Evolutionary conservation across 2,113 vertebrate species (phyloP).

Genomic region (Silurus glanis): DNA sequence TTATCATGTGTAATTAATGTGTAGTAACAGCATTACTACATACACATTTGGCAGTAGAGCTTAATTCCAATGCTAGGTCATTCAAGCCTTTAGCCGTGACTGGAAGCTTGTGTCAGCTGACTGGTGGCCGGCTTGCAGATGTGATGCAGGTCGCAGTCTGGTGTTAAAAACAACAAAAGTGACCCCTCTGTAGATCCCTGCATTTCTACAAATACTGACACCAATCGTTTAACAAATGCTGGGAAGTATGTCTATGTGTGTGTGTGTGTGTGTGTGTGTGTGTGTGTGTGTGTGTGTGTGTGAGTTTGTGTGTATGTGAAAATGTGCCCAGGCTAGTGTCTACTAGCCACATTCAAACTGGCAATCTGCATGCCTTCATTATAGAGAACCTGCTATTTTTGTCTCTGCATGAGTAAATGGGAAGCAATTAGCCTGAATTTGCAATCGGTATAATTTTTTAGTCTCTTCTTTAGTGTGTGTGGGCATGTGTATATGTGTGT

Average conservation of each 20-base stretch:
- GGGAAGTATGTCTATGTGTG: constrained; percentile 50
- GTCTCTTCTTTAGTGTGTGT: constrained; percentile 63
- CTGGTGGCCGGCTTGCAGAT: constrained; percentile 63
- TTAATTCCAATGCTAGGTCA: constrained; percentile 39
- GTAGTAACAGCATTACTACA: constrained; percentile 7
- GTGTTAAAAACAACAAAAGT: constrained; percentile 77
- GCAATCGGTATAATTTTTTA: constrained; percentile 73
- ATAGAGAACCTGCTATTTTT: constrained; percentile 76
- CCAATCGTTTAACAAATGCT: constrained; percentile 62
- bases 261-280: constrained; percentile 25
- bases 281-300: constrained; percentile 30
- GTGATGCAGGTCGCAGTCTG: constrained; percentile 72
- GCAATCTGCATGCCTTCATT: constrained; percentile 66
- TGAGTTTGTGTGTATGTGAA: constrained; percentile 44
- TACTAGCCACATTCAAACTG: constrained; percentile 64
- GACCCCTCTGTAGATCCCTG: constrained; percentile 70
- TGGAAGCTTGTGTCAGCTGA: constrained; percentile 58
- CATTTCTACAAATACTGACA: constrained; percentile 67
- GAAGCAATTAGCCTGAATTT: constrained; percentile 78
- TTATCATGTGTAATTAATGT: not conserved
- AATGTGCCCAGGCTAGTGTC: constrained; percentile 50
- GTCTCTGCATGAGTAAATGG: constrained; percentile 71
- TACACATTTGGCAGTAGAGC: constrained; percentile 11
- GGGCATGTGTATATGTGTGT: constrained; percentile 4
- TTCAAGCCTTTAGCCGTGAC: constrained; percentile 51